These are phyloP conservation scores for Falco naumanni DNA, from an alignment of 2,797 vertebrate species.

Conservation along the genomic window DNA sequence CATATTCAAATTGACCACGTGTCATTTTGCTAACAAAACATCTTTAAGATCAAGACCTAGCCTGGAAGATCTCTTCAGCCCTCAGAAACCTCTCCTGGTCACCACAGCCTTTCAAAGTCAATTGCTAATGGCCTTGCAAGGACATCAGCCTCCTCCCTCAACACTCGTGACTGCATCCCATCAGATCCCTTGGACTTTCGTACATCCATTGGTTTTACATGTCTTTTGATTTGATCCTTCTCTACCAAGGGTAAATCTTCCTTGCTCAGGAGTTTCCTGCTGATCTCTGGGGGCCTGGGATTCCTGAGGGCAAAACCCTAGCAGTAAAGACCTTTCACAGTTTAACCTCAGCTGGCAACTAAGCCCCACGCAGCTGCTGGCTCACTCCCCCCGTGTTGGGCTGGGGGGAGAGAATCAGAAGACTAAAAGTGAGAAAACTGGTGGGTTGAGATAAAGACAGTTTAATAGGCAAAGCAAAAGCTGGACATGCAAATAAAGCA, in stretches of 20 bases:
- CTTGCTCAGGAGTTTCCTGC: neutral
- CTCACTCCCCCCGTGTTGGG: too few species aligned
- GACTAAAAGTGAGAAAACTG: too few species aligned
- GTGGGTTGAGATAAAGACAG: too few species aligned
- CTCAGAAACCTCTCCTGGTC: neutral
- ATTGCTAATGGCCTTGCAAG: neutral
- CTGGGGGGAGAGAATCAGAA: too few species aligned
- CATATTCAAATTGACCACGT: neutral
- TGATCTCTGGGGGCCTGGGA: neutral
- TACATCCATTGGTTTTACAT: accelerated
- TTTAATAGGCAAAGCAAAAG: too few species aligned
- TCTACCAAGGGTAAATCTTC: neutral
- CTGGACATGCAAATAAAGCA: too few species aligned
- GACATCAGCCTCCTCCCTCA: neutral
- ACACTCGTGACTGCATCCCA: accelerated
- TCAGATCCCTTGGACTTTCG: too few species aligned
- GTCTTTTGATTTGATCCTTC: neutral
- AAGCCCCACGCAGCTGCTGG: too few species aligned
- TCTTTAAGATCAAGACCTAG: neutral
- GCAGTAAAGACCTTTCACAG: neutral
- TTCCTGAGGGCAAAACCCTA: neutral
- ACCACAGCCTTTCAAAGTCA: neutral
- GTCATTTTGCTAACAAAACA: neutral
- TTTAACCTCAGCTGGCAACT: too few species aligned
- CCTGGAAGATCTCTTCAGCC: neutral